Evolutionary conservation across 1,140 invertebrate species (phyloP).

Genomic region (Pomacea maculata): DNA sequence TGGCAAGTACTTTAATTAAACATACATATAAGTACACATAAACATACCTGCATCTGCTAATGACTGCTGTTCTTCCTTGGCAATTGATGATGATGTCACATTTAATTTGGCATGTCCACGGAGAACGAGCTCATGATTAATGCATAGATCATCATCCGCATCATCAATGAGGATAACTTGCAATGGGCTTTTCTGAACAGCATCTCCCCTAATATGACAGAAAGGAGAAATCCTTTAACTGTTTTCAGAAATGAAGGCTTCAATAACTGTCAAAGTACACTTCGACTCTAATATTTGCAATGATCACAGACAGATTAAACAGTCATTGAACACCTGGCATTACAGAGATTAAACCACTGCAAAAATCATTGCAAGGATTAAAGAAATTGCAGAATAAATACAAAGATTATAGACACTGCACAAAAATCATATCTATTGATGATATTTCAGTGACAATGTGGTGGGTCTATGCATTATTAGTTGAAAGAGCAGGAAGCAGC

Average conservation of each 20-base stretch:
- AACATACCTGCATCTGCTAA: background rate
- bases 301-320: background rate
- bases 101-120: constrained; percentile 21
- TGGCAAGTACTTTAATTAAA: background rate
- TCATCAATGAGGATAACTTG: constrained; percentile 36
- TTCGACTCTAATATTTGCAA: too few relatives aligned
- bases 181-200: constrained; percentile 24
- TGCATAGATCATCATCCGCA: constrained; percentile 33
- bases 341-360: background rate
- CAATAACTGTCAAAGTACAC: background rate
- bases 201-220: constrained; percentile 21
- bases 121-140: constrained; percentile 42
- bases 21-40: background rate
- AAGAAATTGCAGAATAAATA: too few relatives aligned
- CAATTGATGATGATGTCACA: background rate
- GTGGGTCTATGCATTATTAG: too few relatives aligned
- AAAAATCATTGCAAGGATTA: too few relatives aligned
- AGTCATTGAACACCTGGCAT: background rate
- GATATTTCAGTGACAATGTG: too few relatives aligned
- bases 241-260: background rate
- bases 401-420: too few relatives aligned
- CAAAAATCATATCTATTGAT: too few relatives aligned
- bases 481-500: too few relatives aligned
- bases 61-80: background rate
- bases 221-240: background rate